These are phyloP conservation scores for Ornithoptera priamus DNA, from an alignment of 2,888 invertebrate genomes.

Conservation along the genomic window DNA sequence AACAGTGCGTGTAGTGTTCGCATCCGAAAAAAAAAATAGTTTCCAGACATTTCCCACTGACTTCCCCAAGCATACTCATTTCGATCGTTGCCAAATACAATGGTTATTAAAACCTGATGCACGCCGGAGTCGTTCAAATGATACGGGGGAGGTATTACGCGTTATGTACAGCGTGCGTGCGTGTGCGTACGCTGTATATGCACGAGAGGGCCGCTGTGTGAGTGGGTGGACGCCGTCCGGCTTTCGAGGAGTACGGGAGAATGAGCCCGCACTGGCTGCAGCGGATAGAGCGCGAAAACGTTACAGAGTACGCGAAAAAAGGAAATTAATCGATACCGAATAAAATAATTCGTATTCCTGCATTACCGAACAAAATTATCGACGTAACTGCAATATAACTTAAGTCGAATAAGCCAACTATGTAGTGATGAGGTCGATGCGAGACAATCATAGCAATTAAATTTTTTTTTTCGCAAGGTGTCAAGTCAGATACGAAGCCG, in stretches of 20 bases:
- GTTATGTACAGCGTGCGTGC: conserved; percentile 41
- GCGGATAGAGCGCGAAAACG: conserved; percentile 44
- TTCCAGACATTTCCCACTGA: conserved; percentile 60
- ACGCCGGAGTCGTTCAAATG: conserved; percentile 52
- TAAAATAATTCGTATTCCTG: neutral
- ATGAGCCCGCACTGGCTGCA: conserved; percentile 58
- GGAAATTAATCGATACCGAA: neutral
- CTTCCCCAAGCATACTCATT: conserved; percentile 69
- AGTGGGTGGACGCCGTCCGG: conserved; percentile 73
- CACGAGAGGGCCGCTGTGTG: conserved; percentile 41
- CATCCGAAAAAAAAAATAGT: conserved; percentile 50
- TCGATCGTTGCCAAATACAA: conserved; percentile 79
- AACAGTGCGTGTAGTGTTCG: conserved; percentile 42
- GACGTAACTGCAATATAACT: too few species aligned
- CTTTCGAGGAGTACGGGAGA: conserved; percentile 66
- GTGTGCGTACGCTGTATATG: conserved; percentile 29
- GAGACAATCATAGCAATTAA: conserved; percentile 36
- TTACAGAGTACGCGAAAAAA: conserved; percentile 33
- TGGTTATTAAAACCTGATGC: conserved; percentile 77
- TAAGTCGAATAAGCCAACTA: too few species aligned
- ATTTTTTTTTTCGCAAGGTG: conserved; percentile 38
- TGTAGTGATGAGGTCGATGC: neutral
- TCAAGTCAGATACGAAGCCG: conserved; percentile 37
- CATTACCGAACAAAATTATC: neutral
- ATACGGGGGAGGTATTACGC: conserved; percentile 56